Conservation (phyloP, 1,140 invertebrate species). For the Bombus fervidus region DNA sequence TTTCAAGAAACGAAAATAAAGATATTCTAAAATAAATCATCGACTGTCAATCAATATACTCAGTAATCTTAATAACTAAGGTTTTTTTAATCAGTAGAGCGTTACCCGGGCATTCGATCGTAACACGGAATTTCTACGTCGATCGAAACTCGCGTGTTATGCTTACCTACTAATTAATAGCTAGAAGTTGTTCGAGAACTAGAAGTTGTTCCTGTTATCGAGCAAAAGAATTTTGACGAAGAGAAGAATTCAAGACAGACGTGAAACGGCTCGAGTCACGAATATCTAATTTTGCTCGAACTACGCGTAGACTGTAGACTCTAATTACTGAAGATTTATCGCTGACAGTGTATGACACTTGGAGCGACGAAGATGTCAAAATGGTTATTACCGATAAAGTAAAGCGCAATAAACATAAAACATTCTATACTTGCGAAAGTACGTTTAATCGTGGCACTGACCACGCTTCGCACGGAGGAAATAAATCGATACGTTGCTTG, state of each 20-base stretch:
- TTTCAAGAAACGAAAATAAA: too few relatives aligned
- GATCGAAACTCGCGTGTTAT: slow-evolving; percentile 29
- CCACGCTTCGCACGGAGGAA: slow-evolving; percentile 16
- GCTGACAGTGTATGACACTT: neutral
- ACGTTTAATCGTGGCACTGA: neutral
- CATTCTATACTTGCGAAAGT: neutral
- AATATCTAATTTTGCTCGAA: neutral
- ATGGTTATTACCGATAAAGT: neutral
- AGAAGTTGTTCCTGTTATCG: neutral
- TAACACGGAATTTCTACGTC: slow-evolving; percentile 11
- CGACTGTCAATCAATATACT: too few relatives aligned
- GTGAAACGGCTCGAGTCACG: neutral
- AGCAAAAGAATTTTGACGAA: neutral
- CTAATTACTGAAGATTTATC: neutral
- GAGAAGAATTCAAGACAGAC: neutral
- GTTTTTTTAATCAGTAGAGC: neutral
- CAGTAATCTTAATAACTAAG: neutral
- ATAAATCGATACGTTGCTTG: slow-evolving; percentile 37
- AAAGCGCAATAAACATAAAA: neutral
- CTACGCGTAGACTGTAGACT: too few relatives aligned
- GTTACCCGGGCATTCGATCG: neutral
- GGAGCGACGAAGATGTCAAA: neutral
- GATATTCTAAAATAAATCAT: neutral
- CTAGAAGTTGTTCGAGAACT: neutral
- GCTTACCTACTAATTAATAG: slow-evolving; percentile 31